Conservation (phyloP, 2,888 invertebrate species). For the Thymelicus lineola region DNA sequence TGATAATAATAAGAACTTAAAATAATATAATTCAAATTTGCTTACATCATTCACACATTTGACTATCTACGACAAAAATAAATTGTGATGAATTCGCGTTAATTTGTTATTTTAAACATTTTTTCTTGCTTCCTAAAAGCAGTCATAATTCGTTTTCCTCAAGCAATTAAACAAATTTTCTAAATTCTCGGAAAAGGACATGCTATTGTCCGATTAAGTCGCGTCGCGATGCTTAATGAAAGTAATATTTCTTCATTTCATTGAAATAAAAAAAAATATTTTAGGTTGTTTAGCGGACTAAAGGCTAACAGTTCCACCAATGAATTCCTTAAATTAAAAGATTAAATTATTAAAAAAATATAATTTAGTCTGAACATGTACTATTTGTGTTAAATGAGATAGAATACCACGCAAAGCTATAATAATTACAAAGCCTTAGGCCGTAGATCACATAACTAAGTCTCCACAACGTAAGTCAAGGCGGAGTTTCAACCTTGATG, state of each 20-base stretch:
- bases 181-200: constrained; percentile 45
- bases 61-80: too few relatives aligned
- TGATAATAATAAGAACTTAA: too few relatives aligned
- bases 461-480: constrained; percentile 10
- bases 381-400: too few relatives aligned
- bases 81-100: too few relatives aligned
- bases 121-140: constrained; percentile 9
- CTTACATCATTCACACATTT: too few relatives aligned
- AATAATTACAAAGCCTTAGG: constrained; percentile 5
- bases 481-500: constrained; percentile 25
- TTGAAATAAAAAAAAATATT: background rate
- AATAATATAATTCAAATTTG: too few relatives aligned
- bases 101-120: too few relatives aligned
- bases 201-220: constrained; percentile 40
- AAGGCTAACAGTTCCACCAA: too few relatives aligned
- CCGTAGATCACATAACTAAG: constrained; percentile 13
- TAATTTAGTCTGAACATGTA: too few relatives aligned
- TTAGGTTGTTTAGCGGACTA: background rate
- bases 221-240: constrained; percentile 36
- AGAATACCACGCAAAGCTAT: background rate
- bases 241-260: constrained; percentile 38
- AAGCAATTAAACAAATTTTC: constrained; percentile 31
- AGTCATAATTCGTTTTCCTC: constrained; percentile 9
- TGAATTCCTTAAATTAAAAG: too few relatives aligned
- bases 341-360: too few relatives aligned